Percentiles rank a stretch among this genome's conserved stretches.
Conservation (phyloP, 2,888 invertebrate species). For the Drosophila mercatorum region DNA sequence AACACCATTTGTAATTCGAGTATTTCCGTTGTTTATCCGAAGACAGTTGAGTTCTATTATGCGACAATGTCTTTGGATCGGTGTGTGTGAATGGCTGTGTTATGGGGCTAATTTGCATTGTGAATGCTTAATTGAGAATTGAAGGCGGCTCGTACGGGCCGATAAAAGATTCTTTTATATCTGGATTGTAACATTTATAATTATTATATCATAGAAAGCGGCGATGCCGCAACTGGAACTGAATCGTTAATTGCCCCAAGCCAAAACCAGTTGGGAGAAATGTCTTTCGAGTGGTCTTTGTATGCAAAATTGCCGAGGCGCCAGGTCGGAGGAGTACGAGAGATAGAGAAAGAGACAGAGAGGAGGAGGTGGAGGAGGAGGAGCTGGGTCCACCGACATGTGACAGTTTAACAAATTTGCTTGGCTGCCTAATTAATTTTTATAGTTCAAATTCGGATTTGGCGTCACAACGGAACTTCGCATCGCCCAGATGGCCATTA, state of each 20-base stretch:
- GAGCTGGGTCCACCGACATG: conserved; percentile 2
- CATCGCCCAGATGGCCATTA: conserved; percentile 29
- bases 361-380: neutral
- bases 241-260: conserved; percentile 23
- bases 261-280: conserved; percentile 50
- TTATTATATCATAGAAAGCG: conserved; percentile 42
- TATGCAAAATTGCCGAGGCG: conserved; percentile 42
- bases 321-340: neutral
- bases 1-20: neutral
- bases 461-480: conserved; percentile 39
- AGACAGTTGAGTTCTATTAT: neutral
- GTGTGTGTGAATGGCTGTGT: neutral
- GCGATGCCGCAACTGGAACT: conserved; percentile 29
- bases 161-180: conserved; percentile 9
- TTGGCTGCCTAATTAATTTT: conserved; percentile 59
- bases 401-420: conserved; percentile 46
- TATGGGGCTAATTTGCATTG: neutral
- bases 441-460: conserved; percentile 56
- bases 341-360: no score
- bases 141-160: neutral
- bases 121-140: conserved; percentile 1
- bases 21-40: neutral
- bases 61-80: no score
- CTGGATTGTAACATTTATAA: conserved; percentile 11
- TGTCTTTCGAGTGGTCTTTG: conserved; percentile 30